Percentiles rank a stretch among this genome's conserved stretches.
Conservation (phyloP, 2,797 vertebrate genomes). For the Poeciliopsis turneri region DNA sequence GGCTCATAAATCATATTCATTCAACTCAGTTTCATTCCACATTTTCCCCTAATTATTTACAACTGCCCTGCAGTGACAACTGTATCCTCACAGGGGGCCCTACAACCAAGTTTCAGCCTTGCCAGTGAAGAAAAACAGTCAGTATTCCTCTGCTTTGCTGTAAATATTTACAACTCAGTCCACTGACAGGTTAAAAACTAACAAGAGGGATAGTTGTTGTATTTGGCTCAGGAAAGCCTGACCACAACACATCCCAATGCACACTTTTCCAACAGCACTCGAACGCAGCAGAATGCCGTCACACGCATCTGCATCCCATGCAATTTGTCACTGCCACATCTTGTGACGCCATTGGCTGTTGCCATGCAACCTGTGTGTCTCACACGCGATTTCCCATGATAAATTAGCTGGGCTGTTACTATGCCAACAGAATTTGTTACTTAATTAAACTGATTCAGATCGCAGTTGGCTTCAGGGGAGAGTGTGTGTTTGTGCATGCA, state of each 20-base stretch:
- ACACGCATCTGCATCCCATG: conserved; percentile 85
- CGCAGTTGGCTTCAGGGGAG: conserved; percentile 84
- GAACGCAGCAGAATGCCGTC: conserved; percentile 75
- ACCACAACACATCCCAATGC: conserved; percentile 29
- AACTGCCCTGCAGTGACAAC: conserved; percentile 2
- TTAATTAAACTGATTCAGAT: conserved; percentile 96
- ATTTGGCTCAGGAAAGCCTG: conserved; percentile 4
- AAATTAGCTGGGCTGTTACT: conserved; percentile 93
- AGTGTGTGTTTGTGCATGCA: conserved; percentile 9
- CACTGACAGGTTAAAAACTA: not conserved
- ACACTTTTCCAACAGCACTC: conserved; percentile 67
- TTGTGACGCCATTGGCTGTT: conserved; percentile 87
- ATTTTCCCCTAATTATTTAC: conserved; percentile 1
- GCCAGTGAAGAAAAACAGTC: not conserved
- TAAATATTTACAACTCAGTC: conserved; percentile 1
- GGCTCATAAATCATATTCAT: conserved; percentile 6
- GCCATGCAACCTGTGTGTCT: conserved; percentile 91
- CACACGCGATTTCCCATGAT: conserved; percentile 90
- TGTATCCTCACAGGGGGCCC: conserved; percentile 11
- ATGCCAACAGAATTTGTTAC: conserved; percentile 97
- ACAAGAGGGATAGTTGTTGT: conserved; percentile 3
- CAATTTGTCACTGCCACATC: conserved; percentile 87
- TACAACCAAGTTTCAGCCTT: not conserved
- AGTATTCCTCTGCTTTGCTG: not conserved
- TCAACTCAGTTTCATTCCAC: conserved; percentile 1